Base-by-base conservation (phyloP, 2,113 vertebrate genomes). In the Hydropotes inermis region DNA sequence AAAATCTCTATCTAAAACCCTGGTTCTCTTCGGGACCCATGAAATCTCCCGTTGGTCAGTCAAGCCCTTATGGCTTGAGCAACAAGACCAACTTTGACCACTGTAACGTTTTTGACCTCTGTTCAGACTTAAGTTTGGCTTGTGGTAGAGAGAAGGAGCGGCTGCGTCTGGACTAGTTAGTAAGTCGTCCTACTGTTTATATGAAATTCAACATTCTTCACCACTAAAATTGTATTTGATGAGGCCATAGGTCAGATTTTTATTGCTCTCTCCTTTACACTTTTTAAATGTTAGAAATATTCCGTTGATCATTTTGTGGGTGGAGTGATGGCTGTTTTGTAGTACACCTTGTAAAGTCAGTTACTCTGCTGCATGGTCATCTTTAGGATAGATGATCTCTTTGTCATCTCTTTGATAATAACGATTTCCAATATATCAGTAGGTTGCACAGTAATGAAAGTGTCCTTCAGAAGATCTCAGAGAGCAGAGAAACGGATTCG, bases 381-480 rank as follows among this genome's bases (percentile, higher is more conserved):
- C 52, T 93, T 93, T 95, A 91, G 21, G 93, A 55, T 90, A 55
- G 28, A 57, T 91, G 58, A 92, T 33, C 28, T 89, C 39, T 95
- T 74, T 97, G 90, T 91, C 78, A 76, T 82, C 57, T 93, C 45
- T 96, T 96, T 94, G 82, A 57, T 98, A 70, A 96, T 96, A 92
- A 83, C 89, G 84, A 58, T 97, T 95, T 91, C 52, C 43, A 85
- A 12, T 96, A 6, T 96, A n/a, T 60, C 91, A 89, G 88, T 95
- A 98, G 96, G 89, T 95, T 88, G 88, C 50, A 54, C 47, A 30
- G 50, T 76, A 60, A 60, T 92, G 89, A 94, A 95, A 91, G 57
- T 85, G 64, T 19, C 87, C 57, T 94, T 96, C 64, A 67, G 61
- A 89, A 95, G 78, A 94, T 88, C 45, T 89, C 83, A 60, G 95